Evolutionary conservation across 1,140 invertebrate genomes (phyloP), one percentile per base, ranked within the genome.

Genomic region (Augochlora pura): DNA sequence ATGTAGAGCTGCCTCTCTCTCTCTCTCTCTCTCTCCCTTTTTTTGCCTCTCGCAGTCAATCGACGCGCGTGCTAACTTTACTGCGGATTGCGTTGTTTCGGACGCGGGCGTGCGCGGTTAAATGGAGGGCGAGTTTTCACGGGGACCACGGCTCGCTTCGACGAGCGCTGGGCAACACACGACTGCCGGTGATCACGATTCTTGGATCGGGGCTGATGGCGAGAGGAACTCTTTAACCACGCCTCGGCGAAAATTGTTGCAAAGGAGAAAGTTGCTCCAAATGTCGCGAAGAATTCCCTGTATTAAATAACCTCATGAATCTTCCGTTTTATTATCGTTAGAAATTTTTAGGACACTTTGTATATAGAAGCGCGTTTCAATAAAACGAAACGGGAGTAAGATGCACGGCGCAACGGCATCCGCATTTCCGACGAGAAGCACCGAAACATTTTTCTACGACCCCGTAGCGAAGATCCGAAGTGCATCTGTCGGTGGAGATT

Each of bases 31-130:
- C 21, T 39, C 39, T 14, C 16, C 21, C 52, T 25, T 54, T 42
- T 77, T 49, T 39, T 62, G 5, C 6, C 1, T 6, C 12, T 3
- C 14, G 10, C 25, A 27, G 52, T 14, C 23, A 16, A 25, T n/a
- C 16, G 2, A 4, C 10, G 57, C 21, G 14, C 65, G 66, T 12
- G 74, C 14, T 52, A n/a, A 65, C 39, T 69, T 69, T 69, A 49
- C 39, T 54, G n/a, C 52, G 54, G 46, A 62, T 62, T 49, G 64
- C n/a, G 18, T 46, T 38, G 74, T 69, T 76, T 69, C 74, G 14
- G 8, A 10, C 38, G 14, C 6, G 7, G 1, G 4, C 6, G 38
- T 52, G 14, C 4, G 4, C 23, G 1, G 21, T 2, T 12, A 32
- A 14, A 39, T 10, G 0, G 18, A 0, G 21, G 21, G 3, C 21